Base-by-base conservation (phyloP, 1,140 invertebrate genomes). In the Oncopodura yosiiana region DNA sequence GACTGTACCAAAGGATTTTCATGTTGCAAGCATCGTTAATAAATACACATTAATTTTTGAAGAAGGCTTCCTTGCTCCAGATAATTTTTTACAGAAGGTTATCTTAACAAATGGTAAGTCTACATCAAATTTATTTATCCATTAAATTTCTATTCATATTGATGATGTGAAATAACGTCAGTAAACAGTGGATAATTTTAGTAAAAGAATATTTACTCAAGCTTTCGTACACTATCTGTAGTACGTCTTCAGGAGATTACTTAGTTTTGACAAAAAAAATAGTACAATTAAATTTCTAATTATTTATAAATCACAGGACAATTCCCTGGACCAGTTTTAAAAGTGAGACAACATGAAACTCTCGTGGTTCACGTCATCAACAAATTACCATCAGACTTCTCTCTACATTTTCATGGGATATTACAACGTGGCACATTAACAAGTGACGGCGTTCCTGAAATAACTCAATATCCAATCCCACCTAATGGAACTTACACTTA, bases 321-420 rank as follows among this genome's bases (percentile, higher is more conserved):
- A n/a, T 56, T 56, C 21, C 53, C 53, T 30, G 53, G 45, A 16
- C 29, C 30, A 1, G 23, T 18, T 0, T 27, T 56, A 18, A 2
- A 18, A 2, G 45, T 49, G 4, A 2, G 9, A 18, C 24, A 41
- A 23, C 19, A 24, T 16, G 46, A 39, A 5, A 24, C 23, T 2
- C 27, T 56, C 0, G 32, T 41, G 14, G 29, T 56, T 1, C 27
- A 56, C 8, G 46, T 41, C 24, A 26, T 30, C 3, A 56, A 56
- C 32, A 3, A 34, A 12, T 18, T 56, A 3, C 3, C 14, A 16
- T 6, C 19, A 11, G 21, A 26, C 23, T 37, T 56, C 16, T 23
- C 53, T 0, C n/a, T 56, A 11, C 53, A 56, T 26, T 49, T 43
- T 19, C 53, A 56, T 29, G 53, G 53, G n/a, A 41, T 56, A 18